Conservation (phyloP, 2,113 vertebrate species). For the Elaphurus davidianus region DNA sequence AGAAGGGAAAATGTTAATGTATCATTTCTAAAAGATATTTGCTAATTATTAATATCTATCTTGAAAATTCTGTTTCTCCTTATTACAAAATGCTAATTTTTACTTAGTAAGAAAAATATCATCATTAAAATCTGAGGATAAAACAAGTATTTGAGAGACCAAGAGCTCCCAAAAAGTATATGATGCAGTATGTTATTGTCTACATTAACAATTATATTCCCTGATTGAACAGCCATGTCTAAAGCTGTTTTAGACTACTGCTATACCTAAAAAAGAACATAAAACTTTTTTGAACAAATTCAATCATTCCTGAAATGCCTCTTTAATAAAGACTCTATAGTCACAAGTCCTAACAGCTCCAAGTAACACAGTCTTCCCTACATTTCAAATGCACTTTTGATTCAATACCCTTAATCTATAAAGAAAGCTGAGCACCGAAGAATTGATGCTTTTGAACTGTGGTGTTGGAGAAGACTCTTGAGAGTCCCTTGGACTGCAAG, state of each 20-base stretch:
- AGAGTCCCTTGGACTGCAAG: no score
- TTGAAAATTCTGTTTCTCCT: neutral
- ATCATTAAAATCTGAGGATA: neutral
- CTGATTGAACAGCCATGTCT: neutral
- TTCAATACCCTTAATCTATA: neutral
- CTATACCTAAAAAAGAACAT: neutral
- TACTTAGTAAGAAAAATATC: neutral
- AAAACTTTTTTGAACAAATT: neutral
- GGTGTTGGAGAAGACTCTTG: no score
- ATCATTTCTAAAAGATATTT: slow-evolving; percentile 23
- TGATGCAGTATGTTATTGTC: neutral
- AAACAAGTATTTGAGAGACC: neutral
- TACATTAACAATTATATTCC: slow-evolving; percentile 7
- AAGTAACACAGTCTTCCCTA: neutral
- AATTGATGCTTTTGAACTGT: no score
- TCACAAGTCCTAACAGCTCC: neutral
- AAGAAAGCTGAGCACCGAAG: no score
- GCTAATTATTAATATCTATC: neutral
- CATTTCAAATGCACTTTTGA: neutral
- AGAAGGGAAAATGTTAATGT: neutral
- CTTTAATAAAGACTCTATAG: neutral
- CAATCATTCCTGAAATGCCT: neutral
- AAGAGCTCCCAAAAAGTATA: neutral
- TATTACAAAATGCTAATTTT: slow-evolving; percentile 24
- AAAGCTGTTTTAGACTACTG: neutral